A percentile compares a stretch with the other conserved stretches of the same genome.
These are phyloP conservation scores for Masticophis lateralis DNA, from an alignment of 2,797 vertebrate genomes.

Conservation along the genomic window DNA sequence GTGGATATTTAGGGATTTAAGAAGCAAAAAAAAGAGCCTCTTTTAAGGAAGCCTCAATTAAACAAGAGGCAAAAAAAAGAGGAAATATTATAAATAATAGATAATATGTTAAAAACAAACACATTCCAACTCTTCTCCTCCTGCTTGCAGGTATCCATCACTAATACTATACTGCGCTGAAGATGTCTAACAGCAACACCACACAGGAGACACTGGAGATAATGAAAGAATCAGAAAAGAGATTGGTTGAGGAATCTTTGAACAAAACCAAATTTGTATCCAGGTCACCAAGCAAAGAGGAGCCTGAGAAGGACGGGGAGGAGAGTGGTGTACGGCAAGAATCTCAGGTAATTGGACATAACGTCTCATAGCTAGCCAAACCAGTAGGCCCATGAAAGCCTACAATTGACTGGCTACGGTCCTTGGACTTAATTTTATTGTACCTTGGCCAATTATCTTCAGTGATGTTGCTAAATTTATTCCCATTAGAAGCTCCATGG, in stretches of 20 bases:
- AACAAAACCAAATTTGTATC: constrained; percentile 84
- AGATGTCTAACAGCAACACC: constrained; percentile 92
- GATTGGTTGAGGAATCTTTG: constrained; percentile 83
- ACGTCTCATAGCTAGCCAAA: background rate
- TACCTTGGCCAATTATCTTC: background rate
- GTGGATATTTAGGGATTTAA: background rate
- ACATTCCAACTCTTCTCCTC: background rate
- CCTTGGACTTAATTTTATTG: background rate
- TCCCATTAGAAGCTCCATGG: background rate
- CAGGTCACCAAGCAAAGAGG: constrained; percentile 86
- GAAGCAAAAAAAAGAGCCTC: background rate
- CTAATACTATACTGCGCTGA: constrained; percentile 65
- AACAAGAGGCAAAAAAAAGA: background rate
- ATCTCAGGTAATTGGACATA: constrained; percentile 78
- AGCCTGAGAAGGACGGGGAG: constrained; percentile 83
- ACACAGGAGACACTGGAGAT: constrained; percentile 83
- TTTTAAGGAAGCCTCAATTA: background rate
- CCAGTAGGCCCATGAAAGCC: background rate
- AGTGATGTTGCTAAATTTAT: background rate
- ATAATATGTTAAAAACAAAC: background rate
- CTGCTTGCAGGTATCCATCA: constrained; percentile 64
- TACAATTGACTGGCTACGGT: background rate
- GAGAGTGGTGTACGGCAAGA: constrained; percentile 83
- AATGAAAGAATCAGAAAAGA: constrained; percentile 95
- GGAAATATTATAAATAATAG: background rate